Conservation (phyloP, 1,140 invertebrate genomes). For the Drosophila mauritiana region DNA sequence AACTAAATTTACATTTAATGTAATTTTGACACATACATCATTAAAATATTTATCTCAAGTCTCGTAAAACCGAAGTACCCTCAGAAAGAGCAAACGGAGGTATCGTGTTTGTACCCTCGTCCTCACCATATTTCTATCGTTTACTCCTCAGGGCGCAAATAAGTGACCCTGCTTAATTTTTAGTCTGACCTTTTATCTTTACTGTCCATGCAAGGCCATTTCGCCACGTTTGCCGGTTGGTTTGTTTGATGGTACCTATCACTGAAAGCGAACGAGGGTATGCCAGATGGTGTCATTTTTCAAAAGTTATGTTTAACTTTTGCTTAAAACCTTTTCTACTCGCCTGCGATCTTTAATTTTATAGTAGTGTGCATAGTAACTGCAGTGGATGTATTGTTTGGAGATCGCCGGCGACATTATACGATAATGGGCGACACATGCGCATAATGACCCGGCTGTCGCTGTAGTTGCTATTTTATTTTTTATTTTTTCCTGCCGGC, state of each 20-base stretch:
- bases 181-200: not conserved
- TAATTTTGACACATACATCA: too few relatives aligned
- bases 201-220: conserved; percentile 5
- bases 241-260: too few relatives aligned
- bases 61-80: not conserved
- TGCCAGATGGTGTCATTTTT: too few relatives aligned
- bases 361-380: not conserved
- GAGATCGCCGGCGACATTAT: conserved; percentile 3
- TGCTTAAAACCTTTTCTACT: too few relatives aligned
- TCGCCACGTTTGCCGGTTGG: too few relatives aligned
- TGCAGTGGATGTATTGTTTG: conserved; percentile 11
- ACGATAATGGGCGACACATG: conserved; percentile 60
- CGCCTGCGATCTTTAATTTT: not conserved
- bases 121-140: not conserved
- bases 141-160: not conserved
- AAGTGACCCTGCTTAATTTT: not conserved
- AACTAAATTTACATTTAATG: too few relatives aligned
- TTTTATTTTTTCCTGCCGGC: conserved; percentile 5
- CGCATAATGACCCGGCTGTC: conserved; percentile 56
- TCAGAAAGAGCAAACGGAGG: not conserved
- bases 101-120: not conserved
- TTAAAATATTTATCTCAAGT: too few relatives aligned
- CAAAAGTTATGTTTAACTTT: too few relatives aligned
- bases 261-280: too few relatives aligned
- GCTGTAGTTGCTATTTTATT: conserved; percentile 17